Conservation (phyloP, 2,113 vertebrate genomes). For the Orycteropus afer region DNA sequence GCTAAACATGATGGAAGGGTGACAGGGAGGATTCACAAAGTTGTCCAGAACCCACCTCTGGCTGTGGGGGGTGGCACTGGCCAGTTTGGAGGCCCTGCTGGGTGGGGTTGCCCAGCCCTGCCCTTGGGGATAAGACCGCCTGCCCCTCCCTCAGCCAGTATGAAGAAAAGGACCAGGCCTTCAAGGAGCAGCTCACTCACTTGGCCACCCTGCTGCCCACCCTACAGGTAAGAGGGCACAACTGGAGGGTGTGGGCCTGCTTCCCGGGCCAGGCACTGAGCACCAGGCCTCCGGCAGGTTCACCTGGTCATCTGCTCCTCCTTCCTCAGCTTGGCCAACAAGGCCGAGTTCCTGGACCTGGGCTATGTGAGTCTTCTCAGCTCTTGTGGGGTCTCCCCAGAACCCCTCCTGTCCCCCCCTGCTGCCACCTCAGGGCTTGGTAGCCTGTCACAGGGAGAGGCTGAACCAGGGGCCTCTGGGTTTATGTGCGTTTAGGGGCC, state of each 20-base stretch:
- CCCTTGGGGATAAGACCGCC: neutral
- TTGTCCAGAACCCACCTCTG: neutral
- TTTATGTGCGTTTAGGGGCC: neutral
- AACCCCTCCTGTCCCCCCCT: too few relatives aligned
- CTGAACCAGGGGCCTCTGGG: neutral
- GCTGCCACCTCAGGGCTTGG: neutral
- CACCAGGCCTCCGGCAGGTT: constrained; percentile 82
- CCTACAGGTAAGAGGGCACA: constrained; percentile 88
- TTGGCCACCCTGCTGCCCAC: constrained; percentile 92
- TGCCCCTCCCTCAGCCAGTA: constrained; percentile 89
- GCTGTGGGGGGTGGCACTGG: neutral
- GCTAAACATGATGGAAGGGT: neutral
- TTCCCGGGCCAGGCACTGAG: neutral
- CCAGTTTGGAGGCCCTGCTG: neutral
- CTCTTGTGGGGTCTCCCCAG: neutral
- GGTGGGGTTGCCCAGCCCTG: neutral
- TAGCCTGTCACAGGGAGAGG: neutral
- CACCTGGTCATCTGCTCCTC: constrained; percentile 95
- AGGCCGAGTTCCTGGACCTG: constrained; percentile 95
- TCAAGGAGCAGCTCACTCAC: constrained; percentile 94
- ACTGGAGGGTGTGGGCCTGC: neutral
- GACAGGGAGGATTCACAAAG: neutral
- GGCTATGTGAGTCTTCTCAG: constrained; percentile 91
- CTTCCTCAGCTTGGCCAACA: constrained; percentile 94
- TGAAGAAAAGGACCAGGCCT: constrained; percentile 93